phyloP scores from a whole-genome alignment of 2,797 vertebrate species.

The Onychomys torridus region DNA sequence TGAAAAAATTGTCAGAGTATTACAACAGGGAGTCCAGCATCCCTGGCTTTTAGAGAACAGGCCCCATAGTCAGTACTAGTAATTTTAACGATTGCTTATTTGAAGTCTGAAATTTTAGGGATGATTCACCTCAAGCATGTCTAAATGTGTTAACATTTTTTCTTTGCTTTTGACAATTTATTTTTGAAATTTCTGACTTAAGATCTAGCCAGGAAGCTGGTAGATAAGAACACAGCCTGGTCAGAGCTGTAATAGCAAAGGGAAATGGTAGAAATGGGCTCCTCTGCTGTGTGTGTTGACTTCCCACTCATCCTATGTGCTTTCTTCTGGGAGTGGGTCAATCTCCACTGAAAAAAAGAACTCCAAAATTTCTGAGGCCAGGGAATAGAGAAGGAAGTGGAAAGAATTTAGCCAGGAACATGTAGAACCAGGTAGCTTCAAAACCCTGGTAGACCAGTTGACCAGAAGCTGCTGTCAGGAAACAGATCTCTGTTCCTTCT shows the following conservation, averaged over 20 bases:
- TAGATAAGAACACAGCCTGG: background rate
- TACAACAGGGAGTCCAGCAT: background rate
- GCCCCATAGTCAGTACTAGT: conserved; percentile 7
- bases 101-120: conserved; percentile 64
- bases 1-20: conserved; percentile 32
- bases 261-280: background rate
- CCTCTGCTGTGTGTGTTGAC: too few species aligned
- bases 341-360: background rate
- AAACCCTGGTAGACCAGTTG: background rate
- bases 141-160: conserved; percentile 53
- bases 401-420: background rate
- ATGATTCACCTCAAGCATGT: conserved; percentile 57
- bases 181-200: conserved; percentile 31
- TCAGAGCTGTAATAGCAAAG: conserved; percentile 23
- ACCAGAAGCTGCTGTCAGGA: background rate
- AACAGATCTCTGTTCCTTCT: background rate
- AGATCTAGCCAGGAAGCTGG: conserved; percentile 12
- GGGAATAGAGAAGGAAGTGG: background rate
- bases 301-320: background rate
- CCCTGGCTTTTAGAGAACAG: conserved; percentile 4
- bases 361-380: background rate
- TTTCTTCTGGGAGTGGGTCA: background rate
- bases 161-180: conserved; percentile 63
- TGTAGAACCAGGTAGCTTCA: background rate
- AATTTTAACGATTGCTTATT: conserved; percentile 67